These are phyloP conservation scores for Parapsyche elsis DNA, from an alignment of 1,140 invertebrate species.

Conservation along the genomic window DNA sequence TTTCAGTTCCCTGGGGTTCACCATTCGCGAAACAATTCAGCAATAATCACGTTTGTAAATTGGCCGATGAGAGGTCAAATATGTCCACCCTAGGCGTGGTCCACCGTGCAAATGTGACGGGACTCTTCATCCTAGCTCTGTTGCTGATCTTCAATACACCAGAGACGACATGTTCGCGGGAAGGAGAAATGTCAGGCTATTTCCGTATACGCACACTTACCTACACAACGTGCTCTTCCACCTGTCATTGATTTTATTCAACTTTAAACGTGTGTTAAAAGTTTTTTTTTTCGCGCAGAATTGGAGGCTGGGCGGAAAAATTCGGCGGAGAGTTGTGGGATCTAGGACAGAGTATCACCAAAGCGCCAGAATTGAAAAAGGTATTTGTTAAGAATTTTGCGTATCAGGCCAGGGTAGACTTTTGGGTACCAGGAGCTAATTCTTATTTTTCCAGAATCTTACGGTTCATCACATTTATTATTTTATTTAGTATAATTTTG, in stretches of 20 bases:
- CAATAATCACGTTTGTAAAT: background rate
- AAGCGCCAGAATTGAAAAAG: conserved; percentile 70
- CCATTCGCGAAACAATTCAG: background rate
- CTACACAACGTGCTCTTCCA: background rate
- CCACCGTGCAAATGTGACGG: background rate
- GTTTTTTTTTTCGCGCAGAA: conserved; percentile 59
- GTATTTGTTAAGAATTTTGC: no score
- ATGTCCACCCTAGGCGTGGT: background rate
- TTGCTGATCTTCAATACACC: background rate
- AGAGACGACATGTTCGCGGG: background rate
- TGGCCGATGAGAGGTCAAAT: background rate
- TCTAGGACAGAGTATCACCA: conserved; percentile 70
- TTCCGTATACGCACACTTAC: background rate
- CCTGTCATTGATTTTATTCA: background rate
- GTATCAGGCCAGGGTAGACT: no score
- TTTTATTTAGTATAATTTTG: no score
- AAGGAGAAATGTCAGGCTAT: conserved; percentile 36
- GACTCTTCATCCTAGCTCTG: background rate
- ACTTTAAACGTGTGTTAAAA: background rate
- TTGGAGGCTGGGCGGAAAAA: conserved; percentile 70
- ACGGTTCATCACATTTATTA: no score
- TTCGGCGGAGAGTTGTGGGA: conserved; percentile 73
- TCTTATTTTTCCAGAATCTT: no score
- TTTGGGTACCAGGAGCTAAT: no score
- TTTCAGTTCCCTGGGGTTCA: background rate